Evolutionary conservation across 2,797 vertebrate species (phyloP), one percentile per base, ranked within the genome.

Genomic region (Halcyon badia): DNA sequence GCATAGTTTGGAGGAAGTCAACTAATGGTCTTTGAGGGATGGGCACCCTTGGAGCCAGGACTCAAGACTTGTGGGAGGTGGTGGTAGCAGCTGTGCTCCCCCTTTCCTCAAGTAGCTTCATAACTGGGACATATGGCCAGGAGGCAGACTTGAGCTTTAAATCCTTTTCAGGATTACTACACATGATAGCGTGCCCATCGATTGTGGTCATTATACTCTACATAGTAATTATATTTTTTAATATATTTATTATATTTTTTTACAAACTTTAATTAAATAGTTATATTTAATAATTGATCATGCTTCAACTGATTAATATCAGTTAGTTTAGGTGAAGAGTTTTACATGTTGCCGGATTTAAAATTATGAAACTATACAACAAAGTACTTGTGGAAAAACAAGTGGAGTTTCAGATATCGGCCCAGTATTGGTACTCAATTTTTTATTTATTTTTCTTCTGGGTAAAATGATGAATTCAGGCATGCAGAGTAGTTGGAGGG

Each of bases 131-230:
- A 54, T 1, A 2, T 39, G 5, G 16, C 18, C 66, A 42, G 33
- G 18, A 72, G 7, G 10, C 30, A 28, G 39, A 64, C 56, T n/a
- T 52, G 25, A 49, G 11, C 18, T 84, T 81, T 68, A 16, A 1
- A 1, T 87, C 26, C 13, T 91, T 90, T 77, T 78, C 44, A 57
- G 90, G 31, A 31, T 81, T 3, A 1, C 44, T 80, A 6, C 10
- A 7, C 4, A 6, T 39, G 20, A 68, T 33, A 31, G n/a, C 26
- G 9, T 65, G 24, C 10, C 33, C 31, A 2, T 60, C 0, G 2
- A 9, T n/a, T 81, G 35, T 66, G 42, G 28, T 66, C 25, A 17
- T 77, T 75, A 31, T 81, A 30, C 19, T 80, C 7, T 52, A 17
- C 5, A 3, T 79, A 26, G 10, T 33, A 76, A 20, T 79, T 77